These are phyloP conservation scores for Pelagia noctiluca DNA, from an alignment of 30 jellyfish, hydroid and myxozoan genomes.

Conservation along the genomic window DNA sequence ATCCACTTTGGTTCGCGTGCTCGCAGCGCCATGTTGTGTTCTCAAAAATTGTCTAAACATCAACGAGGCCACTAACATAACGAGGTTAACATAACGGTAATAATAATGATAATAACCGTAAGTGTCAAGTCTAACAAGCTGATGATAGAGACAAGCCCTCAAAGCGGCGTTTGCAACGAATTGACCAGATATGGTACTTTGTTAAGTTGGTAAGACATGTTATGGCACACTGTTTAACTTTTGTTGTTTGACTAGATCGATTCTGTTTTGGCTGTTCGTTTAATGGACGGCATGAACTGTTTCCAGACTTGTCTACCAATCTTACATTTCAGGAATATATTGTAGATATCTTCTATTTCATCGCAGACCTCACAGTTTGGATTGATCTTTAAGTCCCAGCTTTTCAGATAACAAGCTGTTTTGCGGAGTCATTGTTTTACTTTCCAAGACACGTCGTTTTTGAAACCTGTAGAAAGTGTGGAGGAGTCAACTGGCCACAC, in stretches of 20 bases:
- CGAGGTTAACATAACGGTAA: neutral
- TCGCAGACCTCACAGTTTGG: neutral
- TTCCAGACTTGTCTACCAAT: neutral
- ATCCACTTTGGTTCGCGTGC: neutral
- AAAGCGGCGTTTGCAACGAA: neutral
- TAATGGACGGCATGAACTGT: neutral
- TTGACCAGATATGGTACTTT: neutral
- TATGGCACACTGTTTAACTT: neutral
- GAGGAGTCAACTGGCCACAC: neutral
- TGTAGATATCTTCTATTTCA: neutral
- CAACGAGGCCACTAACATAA: neutral
- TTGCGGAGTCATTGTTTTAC: neutral
- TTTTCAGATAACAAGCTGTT: neutral
- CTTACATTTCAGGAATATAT: neutral
- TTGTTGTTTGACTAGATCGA: neutral
- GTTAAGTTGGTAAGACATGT: no score
- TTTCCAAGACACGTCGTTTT: neutral
- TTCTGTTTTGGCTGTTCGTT: neutral
- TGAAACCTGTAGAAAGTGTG: neutral
- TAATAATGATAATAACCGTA: no score
- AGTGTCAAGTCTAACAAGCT: neutral
- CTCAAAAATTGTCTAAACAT: neutral
- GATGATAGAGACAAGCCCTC: no score
- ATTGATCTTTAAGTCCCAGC: neutral
- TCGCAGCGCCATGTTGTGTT: constrained; percentile 5